Percentiles rank a stretch among this genome's conserved stretches.
These are phyloP conservation scores for Thecophora atra DNA, from an alignment of 2,888 invertebrate genomes.

Conservation along the genomic window DNA sequence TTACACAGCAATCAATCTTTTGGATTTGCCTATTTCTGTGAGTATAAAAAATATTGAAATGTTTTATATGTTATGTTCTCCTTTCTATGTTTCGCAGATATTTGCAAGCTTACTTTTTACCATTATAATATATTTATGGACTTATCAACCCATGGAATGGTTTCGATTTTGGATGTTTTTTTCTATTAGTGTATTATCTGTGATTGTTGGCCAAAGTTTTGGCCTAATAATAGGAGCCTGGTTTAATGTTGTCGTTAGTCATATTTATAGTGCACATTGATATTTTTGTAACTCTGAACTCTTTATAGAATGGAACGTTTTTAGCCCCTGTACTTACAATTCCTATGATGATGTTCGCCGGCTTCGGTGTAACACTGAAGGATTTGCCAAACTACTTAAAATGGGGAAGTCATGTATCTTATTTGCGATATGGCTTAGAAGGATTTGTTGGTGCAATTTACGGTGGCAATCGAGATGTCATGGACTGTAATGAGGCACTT, in stretches of 20 bases:
- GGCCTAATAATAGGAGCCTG: conserved; percentile 92
- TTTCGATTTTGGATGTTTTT: conserved; percentile 87
- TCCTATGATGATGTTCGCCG: conserved; percentile 96
- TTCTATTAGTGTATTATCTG: conserved; percentile 80
- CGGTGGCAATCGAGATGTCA: conserved; percentile 76
- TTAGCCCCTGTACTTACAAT: conserved; percentile 90
- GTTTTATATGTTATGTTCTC: not conserved
- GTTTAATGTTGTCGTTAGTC: conserved; percentile 83
- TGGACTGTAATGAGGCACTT: conserved; percentile 78
- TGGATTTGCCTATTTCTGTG: conserved; percentile 83
- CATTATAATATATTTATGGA: conserved; percentile 86
- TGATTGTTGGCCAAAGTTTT: conserved; percentile 91
- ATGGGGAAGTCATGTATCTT: conserved; percentile 93
- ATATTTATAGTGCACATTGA: not conserved
- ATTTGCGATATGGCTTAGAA: conserved; percentile 89
- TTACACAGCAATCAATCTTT: conserved; percentile 78
- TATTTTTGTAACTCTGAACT: conserved; percentile 10
- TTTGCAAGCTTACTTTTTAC: conserved; percentile 77
- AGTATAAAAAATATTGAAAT: conserved; percentile 56
- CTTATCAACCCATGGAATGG: conserved; percentile 85
- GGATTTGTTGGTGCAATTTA: conserved; percentile 87
- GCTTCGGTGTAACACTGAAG: conserved; percentile 89
- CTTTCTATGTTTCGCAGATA: conserved; percentile 65
- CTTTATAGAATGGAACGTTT: conserved; percentile 88
- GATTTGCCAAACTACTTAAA: conserved; percentile 86